Percentiles rank a stretch among this genome's conserved stretches.
phyloP scores from a whole-genome alignment of 2,113 vertebrate species.

The Tichodroma muraria region DNA sequence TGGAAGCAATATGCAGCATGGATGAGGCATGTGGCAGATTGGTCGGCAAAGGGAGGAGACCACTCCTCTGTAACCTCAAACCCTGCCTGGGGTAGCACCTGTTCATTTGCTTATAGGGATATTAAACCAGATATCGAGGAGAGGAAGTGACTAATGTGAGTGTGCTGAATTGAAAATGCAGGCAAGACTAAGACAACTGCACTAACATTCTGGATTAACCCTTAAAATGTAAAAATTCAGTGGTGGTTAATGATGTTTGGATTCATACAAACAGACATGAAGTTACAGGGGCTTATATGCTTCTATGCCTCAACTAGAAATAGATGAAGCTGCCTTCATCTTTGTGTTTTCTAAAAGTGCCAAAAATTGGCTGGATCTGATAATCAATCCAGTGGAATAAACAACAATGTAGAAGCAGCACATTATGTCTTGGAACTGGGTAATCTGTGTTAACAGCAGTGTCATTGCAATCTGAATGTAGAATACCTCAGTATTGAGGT shows the following conservation, averaged over 20 bases:
- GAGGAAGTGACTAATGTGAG: neutral
- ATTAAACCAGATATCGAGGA: neutral
- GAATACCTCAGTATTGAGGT: neutral
- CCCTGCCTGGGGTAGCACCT: neutral
- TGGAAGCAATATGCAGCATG: neutral
- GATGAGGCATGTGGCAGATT: neutral
- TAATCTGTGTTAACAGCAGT: neutral
- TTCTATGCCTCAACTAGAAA: neutral
- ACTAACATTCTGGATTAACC: neutral
- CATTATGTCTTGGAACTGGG: neutral
- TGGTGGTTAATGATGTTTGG: neutral
- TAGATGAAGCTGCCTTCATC: neutral
- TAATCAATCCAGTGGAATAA: neutral
- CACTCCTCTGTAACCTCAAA: neutral
- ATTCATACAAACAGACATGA: neutral
- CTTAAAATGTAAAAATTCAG: neutral
- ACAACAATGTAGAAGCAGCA: neutral
- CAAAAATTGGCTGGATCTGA: neutral
- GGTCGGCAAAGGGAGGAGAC: neutral
- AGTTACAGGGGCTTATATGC: neutral
- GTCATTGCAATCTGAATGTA: neutral
- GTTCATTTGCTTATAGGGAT: neutral
- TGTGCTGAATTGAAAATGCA: neutral
- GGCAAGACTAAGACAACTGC: neutral
- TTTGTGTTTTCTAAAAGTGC: neutral